These are phyloP conservation scores for Tiliacea aurago DNA, from an alignment of 2,888 invertebrate species.

Conservation along the genomic window DNA sequence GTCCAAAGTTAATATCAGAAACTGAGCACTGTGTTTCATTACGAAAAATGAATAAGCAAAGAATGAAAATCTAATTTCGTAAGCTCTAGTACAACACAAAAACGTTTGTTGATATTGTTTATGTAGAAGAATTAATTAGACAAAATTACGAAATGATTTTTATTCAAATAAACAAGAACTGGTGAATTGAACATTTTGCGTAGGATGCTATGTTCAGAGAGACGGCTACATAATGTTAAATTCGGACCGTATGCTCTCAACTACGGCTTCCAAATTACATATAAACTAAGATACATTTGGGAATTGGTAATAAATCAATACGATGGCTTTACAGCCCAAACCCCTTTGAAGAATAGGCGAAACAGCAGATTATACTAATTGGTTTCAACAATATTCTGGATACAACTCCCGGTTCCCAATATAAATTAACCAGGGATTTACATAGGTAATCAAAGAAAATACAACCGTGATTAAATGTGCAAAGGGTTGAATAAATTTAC, in stretches of 20 bases:
- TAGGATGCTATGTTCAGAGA: constrained; percentile 26
- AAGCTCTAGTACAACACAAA: constrained; percentile 13
- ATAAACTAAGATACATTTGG: constrained; percentile 31
- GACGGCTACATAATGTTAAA: constrained; percentile 8
- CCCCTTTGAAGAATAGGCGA: constrained; percentile 57
- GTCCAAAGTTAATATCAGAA: constrained; percentile 33
- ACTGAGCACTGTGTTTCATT: constrained; percentile 70
- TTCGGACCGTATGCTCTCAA: constrained; percentile 32
- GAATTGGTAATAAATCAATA: constrained; percentile 65
- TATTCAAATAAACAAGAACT: constrained; percentile 30
- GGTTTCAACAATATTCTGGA: constrained; percentile 35
- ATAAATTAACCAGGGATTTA: constrained; percentile 56
- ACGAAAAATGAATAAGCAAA: constrained; percentile 1
- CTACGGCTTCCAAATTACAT: constrained; percentile 34
- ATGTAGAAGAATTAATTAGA: constrained; percentile 26
- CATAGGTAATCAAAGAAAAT: constrained; percentile 48
- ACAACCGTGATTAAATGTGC: constrained; percentile 35
- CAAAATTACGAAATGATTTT: constrained; percentile 38
- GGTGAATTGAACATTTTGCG: constrained; percentile 41
- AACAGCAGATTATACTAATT: constrained; percentile 52
- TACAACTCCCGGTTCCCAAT: constrained; percentile 14
- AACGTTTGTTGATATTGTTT: constrained; percentile 13
- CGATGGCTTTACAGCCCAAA: constrained; percentile 44
- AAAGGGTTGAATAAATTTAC: constrained; percentile 49
- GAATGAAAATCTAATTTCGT: constrained; percentile 5